Conservation (phyloP, 2,797 vertebrate species). For the Corythornis leucogaster region DNA sequence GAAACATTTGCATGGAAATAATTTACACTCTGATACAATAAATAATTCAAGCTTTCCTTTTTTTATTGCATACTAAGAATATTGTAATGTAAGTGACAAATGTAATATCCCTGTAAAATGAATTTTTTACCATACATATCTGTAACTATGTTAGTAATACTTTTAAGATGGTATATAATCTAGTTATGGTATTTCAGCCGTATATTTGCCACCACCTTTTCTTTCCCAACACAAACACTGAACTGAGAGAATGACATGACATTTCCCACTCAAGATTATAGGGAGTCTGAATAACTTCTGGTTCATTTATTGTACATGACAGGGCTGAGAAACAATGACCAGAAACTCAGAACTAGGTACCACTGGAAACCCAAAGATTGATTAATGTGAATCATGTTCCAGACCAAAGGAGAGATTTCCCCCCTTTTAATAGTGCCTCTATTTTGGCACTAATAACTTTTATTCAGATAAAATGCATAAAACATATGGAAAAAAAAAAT, state of each 20-base stretch:
- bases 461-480: neutral
- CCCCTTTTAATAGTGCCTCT: too few species aligned
- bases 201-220: neutral
- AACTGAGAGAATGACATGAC: neutral
- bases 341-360: neutral
- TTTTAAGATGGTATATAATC: neutral
- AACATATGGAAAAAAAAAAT: neutral
- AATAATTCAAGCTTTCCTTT: conserved; percentile 19
- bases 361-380: neutral
- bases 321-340: neutral
- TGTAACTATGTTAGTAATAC: neutral
- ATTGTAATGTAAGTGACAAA: conserved; percentile 6
- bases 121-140: conserved; percentile 23
- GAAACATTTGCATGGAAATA: conserved; percentile 5
- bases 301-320: neutral
- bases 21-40: conserved; percentile 7
- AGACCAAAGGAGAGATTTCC: neutral
- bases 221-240: neutral
- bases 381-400: neutral
- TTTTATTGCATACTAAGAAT: neutral
- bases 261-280: neutral
- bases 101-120: neutral
- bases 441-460: neutral
- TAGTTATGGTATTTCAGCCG: neutral
- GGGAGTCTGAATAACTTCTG: neutral